Evolutionary conservation across 2,888 invertebrate genomes (phyloP), one percentile per base, ranked within the genome.

Genomic region (Ametastegia equiseti): DNA sequence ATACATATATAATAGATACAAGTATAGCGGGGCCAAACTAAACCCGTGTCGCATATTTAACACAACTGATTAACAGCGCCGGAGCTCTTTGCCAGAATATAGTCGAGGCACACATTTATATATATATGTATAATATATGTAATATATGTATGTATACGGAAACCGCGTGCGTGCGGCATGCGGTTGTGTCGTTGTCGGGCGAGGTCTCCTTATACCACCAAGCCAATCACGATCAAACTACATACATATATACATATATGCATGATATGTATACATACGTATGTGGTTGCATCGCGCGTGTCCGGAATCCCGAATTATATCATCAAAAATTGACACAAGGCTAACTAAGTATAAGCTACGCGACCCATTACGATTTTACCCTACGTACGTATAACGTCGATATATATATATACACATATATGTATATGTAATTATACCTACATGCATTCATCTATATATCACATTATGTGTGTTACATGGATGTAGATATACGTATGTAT

Each of bases 11-110:
- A 50, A 19, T 50, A 54, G 23, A 54, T 54, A 54, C 19, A n/a
- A n/a, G n/a, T n/a, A 54, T 54, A 54, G 19, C 54, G 54, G 54
- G 54, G n/a, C n/a, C n/a, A n/a, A n/a, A n/a, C 23, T 23, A 65
- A 65, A 36, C 63, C 33, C 63, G 63, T 65, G 63, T 65, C 63
- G 63, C 63, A 65, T 65, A 65, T 65, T 65, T 65, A 65, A 65
- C n/a, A n/a, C 63, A 36, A 65, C 33, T 65, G 23, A 54, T 54
- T 19, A 54, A 23, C 23, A 9, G 50, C 54, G 23, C 54, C n/a
- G 23, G 11, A 23, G 11, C 54, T 54, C 23, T 23, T n/a, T n/a
- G 33, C n/a, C n/a, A n/a, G n/a, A n/a, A n/a, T n/a, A n/a, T n/a
- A n/a, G n/a, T 65, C 36, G n/a, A 13, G 33, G 5, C 2, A 33